A percentile compares a stretch with the other conserved stretches of the same genome.
phyloP scores from a whole-genome alignment of 2,113 vertebrate species.

The Macheiramphus alcinus region DNA sequence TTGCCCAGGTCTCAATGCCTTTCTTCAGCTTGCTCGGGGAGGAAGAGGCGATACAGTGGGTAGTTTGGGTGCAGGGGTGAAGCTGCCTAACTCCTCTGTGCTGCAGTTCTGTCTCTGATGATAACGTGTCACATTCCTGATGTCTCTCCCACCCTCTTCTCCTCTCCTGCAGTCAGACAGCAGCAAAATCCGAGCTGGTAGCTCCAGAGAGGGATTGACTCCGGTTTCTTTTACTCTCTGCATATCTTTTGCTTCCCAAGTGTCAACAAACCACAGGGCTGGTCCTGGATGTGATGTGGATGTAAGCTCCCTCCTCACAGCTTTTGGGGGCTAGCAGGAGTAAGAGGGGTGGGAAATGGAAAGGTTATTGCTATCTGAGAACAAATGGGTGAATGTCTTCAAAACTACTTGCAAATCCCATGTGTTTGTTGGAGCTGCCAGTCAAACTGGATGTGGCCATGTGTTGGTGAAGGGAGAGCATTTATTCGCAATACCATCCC shows the following conservation, averaged over 20 bases:
- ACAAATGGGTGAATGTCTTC: not conserved
- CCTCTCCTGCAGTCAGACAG: not conserved
- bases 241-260: not conserved
- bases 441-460: not conserved
- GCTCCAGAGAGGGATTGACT: not conserved
- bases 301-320: not conserved
- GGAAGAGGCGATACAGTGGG: accelerated
- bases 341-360: not conserved
- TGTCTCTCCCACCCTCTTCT: not conserved
- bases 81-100: not conserved
- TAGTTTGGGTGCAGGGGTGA: not conserved
- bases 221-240: not conserved
- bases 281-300: not conserved
- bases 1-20: not conserved
- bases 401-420: not conserved
- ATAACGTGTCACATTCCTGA: not conserved
- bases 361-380: not conserved
- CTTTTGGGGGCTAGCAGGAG: not conserved
- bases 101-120: not conserved
- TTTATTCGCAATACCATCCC: not conserved
- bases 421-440: not conserved
- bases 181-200: not conserved
- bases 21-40: not conserved
- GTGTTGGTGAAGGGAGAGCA: not conserved
- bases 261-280: not conserved